A percentile compares a stretch with the other conserved stretches of the same genome.
Conservation (phyloP, 1,140 invertebrate genomes). For the Leptinotarsa defecta region DNA sequence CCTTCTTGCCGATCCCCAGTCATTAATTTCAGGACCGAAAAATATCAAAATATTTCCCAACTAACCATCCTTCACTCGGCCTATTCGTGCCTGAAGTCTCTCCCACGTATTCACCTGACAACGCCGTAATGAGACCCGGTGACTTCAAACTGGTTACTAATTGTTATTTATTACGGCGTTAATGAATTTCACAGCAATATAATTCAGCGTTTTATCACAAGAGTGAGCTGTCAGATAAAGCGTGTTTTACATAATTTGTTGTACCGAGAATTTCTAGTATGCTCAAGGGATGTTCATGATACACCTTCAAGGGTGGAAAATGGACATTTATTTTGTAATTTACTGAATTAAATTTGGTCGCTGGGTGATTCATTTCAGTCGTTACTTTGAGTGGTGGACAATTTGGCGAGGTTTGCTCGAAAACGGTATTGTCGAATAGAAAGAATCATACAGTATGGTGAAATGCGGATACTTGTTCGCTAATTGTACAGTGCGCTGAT, state of each 20-base stretch:
- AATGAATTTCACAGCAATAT: slow-evolving; percentile 20
- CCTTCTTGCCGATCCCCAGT: too few relatives aligned
- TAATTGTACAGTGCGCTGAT: background rate
- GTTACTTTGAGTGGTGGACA: background rate
- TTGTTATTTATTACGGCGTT: slow-evolving; percentile 20
- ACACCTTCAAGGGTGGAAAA: slow-evolving; percentile 24
- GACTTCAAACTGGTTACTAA: slow-evolving; percentile 24
- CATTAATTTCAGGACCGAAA: too few relatives aligned
- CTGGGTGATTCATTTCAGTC: background rate
- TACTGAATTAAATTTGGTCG: slow-evolving; percentile 13
- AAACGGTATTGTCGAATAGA: background rate
- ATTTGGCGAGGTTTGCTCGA: background rate
- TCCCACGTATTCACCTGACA: slow-evolving; percentile 13
- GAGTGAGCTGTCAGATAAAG: slow-evolving; percentile 23
- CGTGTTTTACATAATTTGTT: slow-evolving; percentile 29
- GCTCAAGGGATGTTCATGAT: slow-evolving; percentile 27
- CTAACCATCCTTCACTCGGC: slow-evolving; percentile 1
- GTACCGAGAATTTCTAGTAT: slow-evolving; percentile 17
- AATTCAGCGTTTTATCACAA: slow-evolving; percentile 26
- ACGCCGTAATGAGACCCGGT: slow-evolving; percentile 7
- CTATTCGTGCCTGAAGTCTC: background rate
- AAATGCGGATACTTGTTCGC: too few relatives aligned
- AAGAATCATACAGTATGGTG: too few relatives aligned
- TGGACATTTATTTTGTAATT: slow-evolving; percentile 22
- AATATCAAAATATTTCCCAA: background rate